phyloP scores from a whole-genome alignment of 2,113 vertebrate species.

The Labrus mixtus region DNA sequence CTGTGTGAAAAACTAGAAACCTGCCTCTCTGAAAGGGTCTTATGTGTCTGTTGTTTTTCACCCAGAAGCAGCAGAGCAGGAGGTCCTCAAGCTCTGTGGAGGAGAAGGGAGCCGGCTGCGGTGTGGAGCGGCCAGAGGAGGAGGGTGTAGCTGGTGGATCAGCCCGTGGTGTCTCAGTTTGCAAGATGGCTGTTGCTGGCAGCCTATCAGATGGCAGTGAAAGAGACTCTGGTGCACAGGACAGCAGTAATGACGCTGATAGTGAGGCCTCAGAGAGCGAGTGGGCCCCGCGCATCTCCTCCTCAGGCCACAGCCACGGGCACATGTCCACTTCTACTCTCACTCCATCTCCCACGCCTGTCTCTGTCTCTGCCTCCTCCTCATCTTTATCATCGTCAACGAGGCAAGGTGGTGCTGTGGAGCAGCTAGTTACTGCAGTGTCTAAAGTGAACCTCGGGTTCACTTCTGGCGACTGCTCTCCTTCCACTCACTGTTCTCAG shows the following conservation, averaged over 20 bases:
- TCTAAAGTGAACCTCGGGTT: constrained; percentile 86
- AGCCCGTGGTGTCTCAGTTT: constrained; percentile 50
- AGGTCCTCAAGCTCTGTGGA: constrained; percentile 79
- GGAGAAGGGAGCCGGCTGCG: constrained; percentile 69
- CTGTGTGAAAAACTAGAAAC: not conserved
- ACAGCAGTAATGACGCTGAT: constrained; percentile 95
- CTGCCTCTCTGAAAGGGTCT: not conserved
- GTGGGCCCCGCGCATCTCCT: constrained; percentile 73
- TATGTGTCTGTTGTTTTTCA: constrained; percentile 48
- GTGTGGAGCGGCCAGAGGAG: constrained; percentile 66
- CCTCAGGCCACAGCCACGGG: constrained; percentile 61
- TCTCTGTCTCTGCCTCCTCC: constrained; percentile 30
- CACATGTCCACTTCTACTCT: constrained; percentile 60
- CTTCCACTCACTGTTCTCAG: constrained; percentile 56
- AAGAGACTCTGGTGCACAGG: constrained; percentile 87
- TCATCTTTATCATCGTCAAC: constrained; percentile 29
- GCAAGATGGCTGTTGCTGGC: constrained; percentile 75
- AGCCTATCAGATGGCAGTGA: constrained; percentile 92
- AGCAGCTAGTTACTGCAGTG: constrained; percentile 84
- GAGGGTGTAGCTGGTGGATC: constrained; percentile 58
- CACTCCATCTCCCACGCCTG: constrained; percentile 35
- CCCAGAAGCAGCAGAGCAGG: constrained; percentile 82
- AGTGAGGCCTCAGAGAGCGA: constrained; percentile 95
- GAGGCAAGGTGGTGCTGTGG: constrained; percentile 74
- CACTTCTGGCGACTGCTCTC: constrained; percentile 67